Conservation (phyloP, 2,888 invertebrate species). For the Alloplasta piceator region DNA sequence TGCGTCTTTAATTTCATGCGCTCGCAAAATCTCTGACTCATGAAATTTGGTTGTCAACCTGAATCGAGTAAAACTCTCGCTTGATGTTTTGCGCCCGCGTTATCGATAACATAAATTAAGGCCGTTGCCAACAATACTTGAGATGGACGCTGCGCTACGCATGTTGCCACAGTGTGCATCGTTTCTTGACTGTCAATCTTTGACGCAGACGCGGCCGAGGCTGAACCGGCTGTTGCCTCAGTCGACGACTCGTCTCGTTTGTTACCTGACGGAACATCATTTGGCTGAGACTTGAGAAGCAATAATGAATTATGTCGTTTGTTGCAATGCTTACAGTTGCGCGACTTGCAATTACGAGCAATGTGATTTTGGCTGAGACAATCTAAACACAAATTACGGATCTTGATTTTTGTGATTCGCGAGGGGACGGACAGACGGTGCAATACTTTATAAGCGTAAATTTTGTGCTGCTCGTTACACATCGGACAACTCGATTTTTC, state of each 20-base stretch:
- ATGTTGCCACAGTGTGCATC: background rate
- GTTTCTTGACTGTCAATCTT: background rate
- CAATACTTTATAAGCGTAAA: conserved; percentile 24
- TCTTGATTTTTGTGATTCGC: conserved; percentile 30
- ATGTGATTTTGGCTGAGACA: conserved; percentile 54
- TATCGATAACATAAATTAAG: background rate
- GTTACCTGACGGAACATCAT: conserved; percentile 2
- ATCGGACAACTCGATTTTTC: conserved; percentile 34
- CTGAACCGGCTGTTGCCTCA: background rate
- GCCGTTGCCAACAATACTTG: conserved; percentile 25
- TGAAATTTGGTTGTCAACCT: conserved; percentile 15
- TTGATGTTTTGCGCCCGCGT: background rate
- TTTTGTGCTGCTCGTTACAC: conserved; percentile 24
- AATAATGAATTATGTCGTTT: conserved; percentile 50
- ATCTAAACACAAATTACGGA: conserved; percentile 54
- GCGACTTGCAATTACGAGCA: conserved; percentile 35
- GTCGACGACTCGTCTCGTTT: background rate
- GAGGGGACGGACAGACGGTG: conserved; percentile 20
- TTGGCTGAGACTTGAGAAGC: conserved; percentile 22
- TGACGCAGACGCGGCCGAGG: background rate
- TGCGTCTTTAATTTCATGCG: background rate
- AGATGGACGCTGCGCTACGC: conserved; percentile 15
- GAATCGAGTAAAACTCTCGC: conserved; percentile 6
- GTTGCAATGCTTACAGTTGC: conserved; percentile 59
- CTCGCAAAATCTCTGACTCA: conserved; percentile 1